Evolutionary conservation across 2,113 vertebrate genomes (phyloP).

Genomic region (Tetrao urogallus): DNA sequence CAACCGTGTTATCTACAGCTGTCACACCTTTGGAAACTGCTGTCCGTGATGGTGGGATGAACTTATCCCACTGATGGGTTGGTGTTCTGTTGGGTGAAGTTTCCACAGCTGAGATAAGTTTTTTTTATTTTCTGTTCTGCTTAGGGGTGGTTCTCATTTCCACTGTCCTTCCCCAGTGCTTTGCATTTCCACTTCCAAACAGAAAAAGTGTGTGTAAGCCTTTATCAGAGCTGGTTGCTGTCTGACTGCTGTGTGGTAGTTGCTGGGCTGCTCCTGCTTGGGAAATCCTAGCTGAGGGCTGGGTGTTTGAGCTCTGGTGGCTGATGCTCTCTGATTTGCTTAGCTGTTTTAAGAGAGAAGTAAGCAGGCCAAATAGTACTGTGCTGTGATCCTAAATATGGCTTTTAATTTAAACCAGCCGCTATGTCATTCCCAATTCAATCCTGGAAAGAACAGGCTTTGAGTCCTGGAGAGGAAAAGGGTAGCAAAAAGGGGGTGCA

Average conservation of each 20-base stretch:
- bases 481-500: not conserved
- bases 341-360: not conserved
- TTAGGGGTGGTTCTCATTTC: not conserved
- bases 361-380: not conserved
- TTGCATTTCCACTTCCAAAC: not conserved
- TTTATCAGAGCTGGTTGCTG: not conserved
- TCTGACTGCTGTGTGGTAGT: not conserved
- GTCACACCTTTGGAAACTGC: not conserved
- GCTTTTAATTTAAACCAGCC: not conserved
- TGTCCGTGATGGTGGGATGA: not conserved
- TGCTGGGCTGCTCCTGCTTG: not conserved
- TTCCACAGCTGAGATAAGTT: not conserved
- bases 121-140: slow-evolving; percentile 27
- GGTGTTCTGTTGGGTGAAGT: not conserved
- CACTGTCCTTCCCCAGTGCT: not conserved
- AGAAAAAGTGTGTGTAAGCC: not conserved
- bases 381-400: not conserved
- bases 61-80: not conserved
- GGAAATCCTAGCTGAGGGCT: not conserved
- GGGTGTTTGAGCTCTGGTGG: not conserved
- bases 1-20: accelerated
- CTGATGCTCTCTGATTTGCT: not conserved
- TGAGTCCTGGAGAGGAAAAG: not conserved
- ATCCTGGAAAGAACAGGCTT: not conserved
- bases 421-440: not conserved